phyloP scores from a whole-genome alignment of 2,797 vertebrate genomes.

The Tamandua tetradactyla region DNA sequence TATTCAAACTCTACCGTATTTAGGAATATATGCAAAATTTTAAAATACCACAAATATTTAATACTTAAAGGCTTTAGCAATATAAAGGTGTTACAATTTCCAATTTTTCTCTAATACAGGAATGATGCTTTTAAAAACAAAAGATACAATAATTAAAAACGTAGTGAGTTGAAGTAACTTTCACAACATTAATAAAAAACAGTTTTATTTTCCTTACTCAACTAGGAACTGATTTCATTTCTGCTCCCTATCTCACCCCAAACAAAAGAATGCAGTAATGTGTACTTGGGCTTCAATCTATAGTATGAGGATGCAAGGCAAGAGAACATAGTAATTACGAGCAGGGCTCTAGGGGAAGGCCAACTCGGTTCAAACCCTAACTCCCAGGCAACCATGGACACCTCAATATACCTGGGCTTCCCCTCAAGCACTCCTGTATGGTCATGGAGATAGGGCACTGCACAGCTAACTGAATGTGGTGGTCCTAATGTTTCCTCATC shows the following conservation, averaged over 20 bases:
- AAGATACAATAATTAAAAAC: neutral
- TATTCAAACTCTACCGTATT: neutral
- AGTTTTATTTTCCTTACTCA: neutral
- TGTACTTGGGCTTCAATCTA: neutral
- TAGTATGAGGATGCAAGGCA: neutral
- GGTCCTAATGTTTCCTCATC: neutral
- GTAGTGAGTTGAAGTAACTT: neutral
- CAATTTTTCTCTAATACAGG: slow-evolving; percentile 27
- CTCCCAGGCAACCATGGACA: neutral
- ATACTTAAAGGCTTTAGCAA: slow-evolving; percentile 46
- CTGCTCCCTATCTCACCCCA: too few relatives aligned
- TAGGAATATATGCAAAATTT: slow-evolving; percentile 22
- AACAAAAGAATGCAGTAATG: neutral
- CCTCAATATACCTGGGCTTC: neutral
- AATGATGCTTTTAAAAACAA: slow-evolving; percentile 26
- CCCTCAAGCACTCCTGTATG: neutral
- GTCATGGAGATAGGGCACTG: neutral
- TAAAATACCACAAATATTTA: slow-evolving; percentile 38
- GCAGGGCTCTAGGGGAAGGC: neutral
- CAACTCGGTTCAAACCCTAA: neutral
- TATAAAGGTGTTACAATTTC: neutral
- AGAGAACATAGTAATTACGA: too few relatives aligned
- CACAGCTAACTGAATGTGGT: neutral
- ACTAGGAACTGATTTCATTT: neutral
- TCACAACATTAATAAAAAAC: slow-evolving; percentile 20